phyloP scores from a whole-genome alignment of 2,888 invertebrate species.

The Hesperia comma region DNA sequence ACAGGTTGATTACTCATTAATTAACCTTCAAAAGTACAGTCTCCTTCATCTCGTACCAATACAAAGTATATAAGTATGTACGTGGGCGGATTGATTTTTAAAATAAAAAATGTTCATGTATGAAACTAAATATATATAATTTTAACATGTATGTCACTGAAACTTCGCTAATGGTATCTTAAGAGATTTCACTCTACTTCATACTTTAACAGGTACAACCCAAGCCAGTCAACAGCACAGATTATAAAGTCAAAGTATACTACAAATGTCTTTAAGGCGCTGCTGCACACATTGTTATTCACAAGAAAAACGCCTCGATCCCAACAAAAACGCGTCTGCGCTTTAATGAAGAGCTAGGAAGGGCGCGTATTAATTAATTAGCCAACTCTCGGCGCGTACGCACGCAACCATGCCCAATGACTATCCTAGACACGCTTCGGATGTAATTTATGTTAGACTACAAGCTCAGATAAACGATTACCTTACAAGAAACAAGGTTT shows the following conservation, averaged over 20 bases:
- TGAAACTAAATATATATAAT: too few relatives aligned
- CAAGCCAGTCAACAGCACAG: neutral
- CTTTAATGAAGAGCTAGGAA: slow-evolving; percentile 72
- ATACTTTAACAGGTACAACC: neutral
- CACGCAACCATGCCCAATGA: slow-evolving; percentile 46
- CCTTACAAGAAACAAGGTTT: too few relatives aligned
- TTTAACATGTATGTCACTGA: too few relatives aligned
- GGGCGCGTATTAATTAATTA: slow-evolving; percentile 69
- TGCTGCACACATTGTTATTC: slow-evolving; percentile 21
- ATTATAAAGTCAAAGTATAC: neutral
- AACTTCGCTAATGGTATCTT: too few relatives aligned
- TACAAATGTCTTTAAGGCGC: neutral
- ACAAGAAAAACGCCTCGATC: slow-evolving; percentile 47
- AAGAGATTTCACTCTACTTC: too few relatives aligned
- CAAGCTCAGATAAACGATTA: slow-evolving; percentile 6
- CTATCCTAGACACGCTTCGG: slow-evolving; percentile 47
- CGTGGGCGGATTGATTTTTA: too few relatives aligned
- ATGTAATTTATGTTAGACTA: slow-evolving; percentile 34
- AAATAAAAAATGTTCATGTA: too few relatives aligned
- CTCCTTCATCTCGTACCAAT: too few relatives aligned
- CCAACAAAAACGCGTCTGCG: slow-evolving; percentile 70
- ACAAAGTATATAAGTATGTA: too few relatives aligned
- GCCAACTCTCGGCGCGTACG: slow-evolving; percentile 69
- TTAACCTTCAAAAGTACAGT: too few relatives aligned
- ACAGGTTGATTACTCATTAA: too few relatives aligned